Evolutionary conservation across 1,140 invertebrate genomes (phyloP).

Genomic region (Agrypnia vestita): DNA sequence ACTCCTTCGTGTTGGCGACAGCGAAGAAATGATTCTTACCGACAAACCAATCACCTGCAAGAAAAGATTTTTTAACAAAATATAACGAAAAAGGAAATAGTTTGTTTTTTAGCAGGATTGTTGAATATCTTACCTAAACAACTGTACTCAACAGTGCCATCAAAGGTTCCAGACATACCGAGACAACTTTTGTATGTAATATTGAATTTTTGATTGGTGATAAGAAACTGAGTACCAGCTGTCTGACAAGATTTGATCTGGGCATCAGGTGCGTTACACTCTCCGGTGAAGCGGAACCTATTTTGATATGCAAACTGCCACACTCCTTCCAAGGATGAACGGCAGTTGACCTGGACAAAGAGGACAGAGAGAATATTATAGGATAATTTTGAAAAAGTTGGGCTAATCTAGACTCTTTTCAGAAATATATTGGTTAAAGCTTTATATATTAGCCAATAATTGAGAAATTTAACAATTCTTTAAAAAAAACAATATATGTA

Average conservation of each 20-base stretch:
- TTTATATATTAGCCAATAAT: no score
- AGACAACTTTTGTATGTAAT: constrained; percentile 94
- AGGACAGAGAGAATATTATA: no score
- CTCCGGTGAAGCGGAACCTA: constrained; percentile 91
- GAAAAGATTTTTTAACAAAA: constrained; percentile 22
- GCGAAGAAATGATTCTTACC: constrained; percentile 97
- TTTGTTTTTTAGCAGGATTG: not conserved
- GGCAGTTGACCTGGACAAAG: constrained; percentile 82
- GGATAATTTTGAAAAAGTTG: no score
- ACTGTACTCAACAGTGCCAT: constrained; percentile 93
- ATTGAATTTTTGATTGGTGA: constrained; percentile 97
- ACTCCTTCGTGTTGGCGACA: constrained; percentile 95
- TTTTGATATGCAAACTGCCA: constrained; percentile 97
- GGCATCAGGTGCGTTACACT: constrained; percentile 90
- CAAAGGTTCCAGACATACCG: constrained; percentile 87
- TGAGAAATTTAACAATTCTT: no score
- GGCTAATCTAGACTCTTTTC: no score
- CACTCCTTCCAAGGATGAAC: constrained; percentile 93
- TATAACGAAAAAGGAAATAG: not conserved
- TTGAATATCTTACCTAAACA: constrained; percentile 78
- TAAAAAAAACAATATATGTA: no score
- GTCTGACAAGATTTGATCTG: constrained; percentile 95
- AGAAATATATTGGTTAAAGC: no score
- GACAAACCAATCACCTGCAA: constrained; percentile 91
- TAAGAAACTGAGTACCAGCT: constrained; percentile 95